Conservation (phyloP, 1,140 invertebrate species). For the Lethrus apterus region DNA sequence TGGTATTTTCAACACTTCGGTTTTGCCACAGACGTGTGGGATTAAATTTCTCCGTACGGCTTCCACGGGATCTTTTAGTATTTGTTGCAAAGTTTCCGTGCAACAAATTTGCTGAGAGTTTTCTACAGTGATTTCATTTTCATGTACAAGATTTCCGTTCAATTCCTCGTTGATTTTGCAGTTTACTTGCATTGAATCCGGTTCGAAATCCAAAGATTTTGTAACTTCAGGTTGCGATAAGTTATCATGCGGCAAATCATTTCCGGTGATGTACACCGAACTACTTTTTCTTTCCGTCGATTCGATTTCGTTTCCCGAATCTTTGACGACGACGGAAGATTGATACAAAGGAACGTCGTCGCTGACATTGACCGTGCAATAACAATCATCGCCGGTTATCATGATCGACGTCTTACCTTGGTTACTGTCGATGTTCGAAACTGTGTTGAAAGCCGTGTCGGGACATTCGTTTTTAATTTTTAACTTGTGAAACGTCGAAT, state of each 20-base stretch:
- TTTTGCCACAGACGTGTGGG: constrained; percentile 62
- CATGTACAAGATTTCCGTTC: too few relatives aligned
- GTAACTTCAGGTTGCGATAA: too few relatives aligned
- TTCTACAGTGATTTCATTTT: background rate
- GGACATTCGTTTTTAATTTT: constrained; percentile 47
- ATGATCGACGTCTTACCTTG: constrained; percentile 65
- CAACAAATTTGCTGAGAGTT: background rate
- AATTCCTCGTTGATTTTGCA: too few relatives aligned
- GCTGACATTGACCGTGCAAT: constrained; percentile 55
- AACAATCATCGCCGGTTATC: constrained; percentile 66
- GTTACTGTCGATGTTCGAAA: constrained; percentile 37
- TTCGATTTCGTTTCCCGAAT: constrained; percentile 27
- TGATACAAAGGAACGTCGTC: constrained; percentile 56
- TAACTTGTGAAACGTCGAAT: constrained; percentile 48
- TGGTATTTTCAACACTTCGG: constrained; percentile 36
- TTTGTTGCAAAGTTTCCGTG: constrained; percentile 7
- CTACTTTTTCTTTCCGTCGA: constrained; percentile 28
- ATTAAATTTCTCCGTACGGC: constrained; percentile 61
- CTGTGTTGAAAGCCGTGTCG: constrained; percentile 23
- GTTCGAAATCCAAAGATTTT: constrained; percentile 9
- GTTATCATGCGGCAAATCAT: constrained; percentile 10
- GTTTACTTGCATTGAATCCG: too few relatives aligned
- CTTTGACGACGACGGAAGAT: constrained; percentile 58
- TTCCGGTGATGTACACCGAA: constrained; percentile 36
- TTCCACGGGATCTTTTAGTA: constrained; percentile 60